These are phyloP conservation scores for Bombyx mori DNA, from an alignment of 1,140 invertebrate genomes.

Conservation along the genomic window ASM3026992v2 NC_085107.1:8916501-8917000, in stretches of 20 bases:
- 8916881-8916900: too few species aligned
- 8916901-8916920: too few species aligned
- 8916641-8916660: constrained; percentile 15
- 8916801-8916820: too few species aligned
- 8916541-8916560: too few species aligned
- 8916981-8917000: too few species aligned
- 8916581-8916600: constrained; percentile 4
- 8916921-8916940: too few species aligned
- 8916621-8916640: constrained; percentile 4
- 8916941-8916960: too few species aligned
- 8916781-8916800: not conserved
- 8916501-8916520: not conserved
- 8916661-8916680: constrained; percentile 7
- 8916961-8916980: too few species aligned
- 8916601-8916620: constrained; percentile 1
- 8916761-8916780: constrained; percentile 13
- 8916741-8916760: constrained; percentile 17
- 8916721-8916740: constrained; percentile 26
- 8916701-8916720: constrained; percentile 18
- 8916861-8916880: too few species aligned
- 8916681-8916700: constrained; percentile 13
- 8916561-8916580: not conserved
- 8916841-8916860: too few species aligned
- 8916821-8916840: too few species aligned
- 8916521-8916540: not conserved